phyloP scores from a whole-genome alignment of 2,888 invertebrate genomes.

The Spodoptera picta region DNA sequence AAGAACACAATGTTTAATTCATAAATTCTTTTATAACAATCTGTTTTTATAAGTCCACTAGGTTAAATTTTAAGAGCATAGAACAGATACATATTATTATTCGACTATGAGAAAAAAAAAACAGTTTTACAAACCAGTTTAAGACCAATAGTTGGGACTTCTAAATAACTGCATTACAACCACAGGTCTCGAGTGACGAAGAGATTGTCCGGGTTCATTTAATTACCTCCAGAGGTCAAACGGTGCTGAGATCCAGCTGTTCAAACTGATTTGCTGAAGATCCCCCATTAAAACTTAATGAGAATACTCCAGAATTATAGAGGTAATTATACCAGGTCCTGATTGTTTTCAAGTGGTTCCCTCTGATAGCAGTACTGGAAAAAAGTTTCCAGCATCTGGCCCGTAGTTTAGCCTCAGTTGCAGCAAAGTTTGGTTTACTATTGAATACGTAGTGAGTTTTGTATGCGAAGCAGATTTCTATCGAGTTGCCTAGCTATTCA shows the following conservation, averaged over 20 bases:
- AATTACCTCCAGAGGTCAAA: slow-evolving; percentile 61
- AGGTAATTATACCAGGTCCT: slow-evolving; percentile 41
- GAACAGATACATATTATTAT: no score
- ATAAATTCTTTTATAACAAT: no score
- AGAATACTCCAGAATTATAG: slow-evolving; percentile 39
- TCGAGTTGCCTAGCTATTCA: slow-evolving; percentile 30
- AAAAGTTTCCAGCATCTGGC: slow-evolving; percentile 28
- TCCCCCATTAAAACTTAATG: slow-evolving; percentile 50
- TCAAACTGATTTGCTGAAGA: slow-evolving; percentile 51
- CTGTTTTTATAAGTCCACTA: no score
- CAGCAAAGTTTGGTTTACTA: slow-evolving; percentile 17
- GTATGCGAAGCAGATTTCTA: slow-evolving; percentile 41
- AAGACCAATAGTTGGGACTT: slow-evolving; percentile 48
- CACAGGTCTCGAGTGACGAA: slow-evolving; percentile 35
- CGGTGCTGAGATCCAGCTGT: slow-evolving; percentile 45
- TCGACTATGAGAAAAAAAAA: no score
- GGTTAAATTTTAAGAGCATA: no score
- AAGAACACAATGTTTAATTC: no score
- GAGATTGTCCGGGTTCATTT: slow-evolving; percentile 61
- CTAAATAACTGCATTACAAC: slow-evolving; percentile 62
- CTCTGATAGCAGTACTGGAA: slow-evolving; percentile 13
- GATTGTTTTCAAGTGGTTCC: slow-evolving; percentile 22
- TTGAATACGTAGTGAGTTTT: slow-evolving; percentile 18
- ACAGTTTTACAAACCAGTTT: slow-evolving; percentile 11
- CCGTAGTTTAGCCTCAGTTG: slow-evolving; percentile 16